phyloP scores from a whole-genome alignment of 2,888 invertebrate genomes.

The Hoplodrina ambigua region DNA sequence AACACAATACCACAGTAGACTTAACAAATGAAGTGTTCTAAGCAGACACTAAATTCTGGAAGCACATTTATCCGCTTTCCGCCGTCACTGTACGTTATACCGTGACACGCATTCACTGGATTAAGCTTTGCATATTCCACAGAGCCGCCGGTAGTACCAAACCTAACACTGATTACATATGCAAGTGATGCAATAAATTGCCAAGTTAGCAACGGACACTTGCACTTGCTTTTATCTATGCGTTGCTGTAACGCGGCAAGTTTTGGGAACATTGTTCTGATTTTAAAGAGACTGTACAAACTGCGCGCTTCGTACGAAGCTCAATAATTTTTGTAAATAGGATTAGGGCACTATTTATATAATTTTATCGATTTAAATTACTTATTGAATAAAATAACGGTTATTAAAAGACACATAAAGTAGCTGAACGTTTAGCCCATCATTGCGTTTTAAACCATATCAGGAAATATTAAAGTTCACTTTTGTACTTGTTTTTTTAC shows the following conservation, averaged over 20 bases:
- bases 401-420: no score
- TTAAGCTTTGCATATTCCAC: conserved; percentile 81
- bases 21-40: conserved; percentile 50
- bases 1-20: conserved; percentile 29
- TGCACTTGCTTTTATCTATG: conserved; percentile 53
- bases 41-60: conserved; percentile 52
- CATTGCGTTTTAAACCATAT: no score
- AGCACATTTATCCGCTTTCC: conserved; percentile 56
- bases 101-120: conserved; percentile 75
- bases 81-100: conserved; percentile 66
- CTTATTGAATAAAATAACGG: no score
- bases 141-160: conserved; percentile 59
- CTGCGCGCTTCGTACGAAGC: no score
- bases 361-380: no score
- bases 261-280: conserved; percentile 24
- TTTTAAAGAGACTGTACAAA: background rate
- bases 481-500: no score
- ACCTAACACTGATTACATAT: conserved; percentile 73
- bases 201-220: conserved; percentile 65
- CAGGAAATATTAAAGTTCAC: no score
- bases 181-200: conserved; percentile 77
- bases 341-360: no score
- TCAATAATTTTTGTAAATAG: no score
- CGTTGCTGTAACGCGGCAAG: conserved; percentile 1
- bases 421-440: no score